These are phyloP conservation scores for Drosophila biarmipes DNA, from an alignment of 1,140 invertebrate species.

Conservation along the genomic window DNA sequence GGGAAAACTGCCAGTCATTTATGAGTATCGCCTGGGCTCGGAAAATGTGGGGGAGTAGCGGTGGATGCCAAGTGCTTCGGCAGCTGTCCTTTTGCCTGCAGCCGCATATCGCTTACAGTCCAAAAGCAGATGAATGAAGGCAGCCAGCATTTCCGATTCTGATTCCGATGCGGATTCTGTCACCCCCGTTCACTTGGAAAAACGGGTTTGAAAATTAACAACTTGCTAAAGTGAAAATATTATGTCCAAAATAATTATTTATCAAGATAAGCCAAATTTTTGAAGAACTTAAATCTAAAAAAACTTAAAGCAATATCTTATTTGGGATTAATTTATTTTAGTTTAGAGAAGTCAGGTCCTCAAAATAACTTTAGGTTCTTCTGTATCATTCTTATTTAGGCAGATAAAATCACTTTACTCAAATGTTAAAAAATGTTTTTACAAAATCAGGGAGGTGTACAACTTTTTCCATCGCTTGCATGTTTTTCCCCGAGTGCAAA, in stretches of 20 bases:
- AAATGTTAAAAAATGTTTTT: too few relatives aligned
- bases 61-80: conserved; percentile 39
- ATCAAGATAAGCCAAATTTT: too few relatives aligned
- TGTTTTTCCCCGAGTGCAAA: conserved; percentile 10
- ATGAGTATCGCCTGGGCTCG: conserved; percentile 2
- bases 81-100: conserved; percentile 53
- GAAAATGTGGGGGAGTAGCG: conserved; percentile 1
- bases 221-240: neutral
- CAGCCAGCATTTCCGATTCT: conserved; percentile 21
- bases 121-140: conserved; percentile 47
- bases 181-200: conserved; percentile 11
- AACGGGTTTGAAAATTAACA: neutral
- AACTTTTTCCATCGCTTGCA: too few relatives aligned
- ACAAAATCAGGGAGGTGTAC: too few relatives aligned
- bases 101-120: conserved; percentile 63
- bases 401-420: too few relatives aligned
- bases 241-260: too few relatives aligned
- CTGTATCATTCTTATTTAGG: too few relatives aligned
- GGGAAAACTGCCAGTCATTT: conserved; percentile 70
- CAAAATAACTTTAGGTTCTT: too few relatives aligned
- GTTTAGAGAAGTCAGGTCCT: too few relatives aligned
- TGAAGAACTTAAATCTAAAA: too few relatives aligned
- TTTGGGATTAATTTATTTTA: neutral
- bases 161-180: conserved; percentile 28
- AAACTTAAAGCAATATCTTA: too few relatives aligned